Percentiles rank a stretch among this genome's conserved stretches.
phyloP scores from a whole-genome alignment of 2,797 vertebrate species.

The Salmo trutta region DNA sequence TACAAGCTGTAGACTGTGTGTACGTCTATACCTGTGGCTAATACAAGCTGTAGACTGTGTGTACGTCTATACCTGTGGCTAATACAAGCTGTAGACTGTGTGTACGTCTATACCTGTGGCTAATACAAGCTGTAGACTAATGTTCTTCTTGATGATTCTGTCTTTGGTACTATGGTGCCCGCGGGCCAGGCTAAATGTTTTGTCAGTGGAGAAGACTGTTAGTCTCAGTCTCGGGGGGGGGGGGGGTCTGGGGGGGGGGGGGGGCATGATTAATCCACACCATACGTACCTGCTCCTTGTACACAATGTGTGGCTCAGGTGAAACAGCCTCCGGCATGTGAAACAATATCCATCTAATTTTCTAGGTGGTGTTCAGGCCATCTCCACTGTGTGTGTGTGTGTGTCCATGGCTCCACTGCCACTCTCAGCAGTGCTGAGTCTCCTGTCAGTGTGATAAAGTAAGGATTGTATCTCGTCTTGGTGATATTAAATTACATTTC shows the following conservation, averaged over 20 bases:
- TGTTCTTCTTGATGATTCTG: slow-evolving; percentile 41
- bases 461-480: slow-evolving; percentile 57
- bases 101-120: not conserved
- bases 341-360: slow-evolving; percentile 67
- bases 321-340: slow-evolving; percentile 62
- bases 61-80: not conserved
- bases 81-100: not conserved
- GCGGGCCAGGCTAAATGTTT: slow-evolving; percentile 55
- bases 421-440: slow-evolving; percentile 56
- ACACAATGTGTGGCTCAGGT: slow-evolving; percentile 49
- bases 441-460: slow-evolving; percentile 73
- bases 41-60: not conserved
- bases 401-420: slow-evolving; percentile 50
- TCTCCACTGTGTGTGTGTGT: slow-evolving; percentile 14
- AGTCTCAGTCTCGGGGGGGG: slow-evolving; percentile 49
- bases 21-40: not conserved
- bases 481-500: slow-evolving; percentile 71
- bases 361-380: slow-evolving; percentile 49
- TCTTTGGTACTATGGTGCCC: slow-evolving; percentile 22
- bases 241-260: slow-evolving; percentile 34
- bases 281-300: slow-evolving; percentile 57
- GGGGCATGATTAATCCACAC: slow-evolving; percentile 65
- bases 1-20: not conserved
- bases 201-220: slow-evolving; percentile 58
- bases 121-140: not conserved